Evolutionary conservation across 2,113 vertebrate species (phyloP), one percentile per base, ranked within the genome.

Genomic region (Hippocampus guttulatus): DNA sequence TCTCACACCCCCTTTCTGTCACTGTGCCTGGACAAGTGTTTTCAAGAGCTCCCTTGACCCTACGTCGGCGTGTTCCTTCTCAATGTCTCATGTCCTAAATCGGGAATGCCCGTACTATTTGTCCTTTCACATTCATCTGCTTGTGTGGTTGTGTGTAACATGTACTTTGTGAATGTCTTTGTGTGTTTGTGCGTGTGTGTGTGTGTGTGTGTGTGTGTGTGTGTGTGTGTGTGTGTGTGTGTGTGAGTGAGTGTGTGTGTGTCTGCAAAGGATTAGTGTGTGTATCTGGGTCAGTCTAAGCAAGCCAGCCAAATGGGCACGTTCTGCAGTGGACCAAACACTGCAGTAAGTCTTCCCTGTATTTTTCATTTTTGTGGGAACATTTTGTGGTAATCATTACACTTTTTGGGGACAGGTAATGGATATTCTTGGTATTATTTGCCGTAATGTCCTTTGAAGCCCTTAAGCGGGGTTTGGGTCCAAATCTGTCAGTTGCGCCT

Each of bases 211-310:
- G 33, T 70, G 27, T 65, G 55, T 69, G n/a, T 75, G 21, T 74
- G 70, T 68, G 47, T 70, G 67, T 78, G 68, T 81, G 33, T 70
- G 21, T 6, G 5, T 33, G 33, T 49, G 49, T 33, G 49, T 64
- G 43, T 33, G 27, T 70, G 27, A 27, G 16, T 68, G 49, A 62
- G 43, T 33, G 33, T 70, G 27, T 65, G 55, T 69, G n/a, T 75
- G 21, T 74, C 30, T 23, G 10, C 68, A 15, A 61, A 74, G 80
- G 87, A 88, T 88, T 88, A 88, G 70, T 68, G 47, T 70, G 67
- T 78, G 68, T 81, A 88, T 89, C 79, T 89, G 87, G 85, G 85
- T 88, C 87, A 88, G 73, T 82, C 80, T 71, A 2, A 65, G 78
- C 64, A 45, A 68, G 71, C 66, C 79, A 75, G 83, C 82, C 83